Base-by-base conservation (phyloP, 2,797 vertebrate species). In the Perdix hodgsoniae region DNA sequence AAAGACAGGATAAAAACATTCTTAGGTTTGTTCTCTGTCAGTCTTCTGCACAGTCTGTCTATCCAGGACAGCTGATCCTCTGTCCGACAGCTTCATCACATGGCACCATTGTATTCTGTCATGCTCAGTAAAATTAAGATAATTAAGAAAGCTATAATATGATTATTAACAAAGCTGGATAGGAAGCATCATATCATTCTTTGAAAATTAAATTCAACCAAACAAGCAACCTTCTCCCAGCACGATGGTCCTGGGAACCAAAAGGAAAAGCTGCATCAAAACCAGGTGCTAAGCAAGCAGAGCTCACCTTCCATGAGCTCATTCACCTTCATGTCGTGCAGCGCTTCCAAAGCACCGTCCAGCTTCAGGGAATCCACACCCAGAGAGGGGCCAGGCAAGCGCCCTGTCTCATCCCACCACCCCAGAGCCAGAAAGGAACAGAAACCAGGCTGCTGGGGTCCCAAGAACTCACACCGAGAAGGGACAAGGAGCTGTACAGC, bases 381-480 rank as follows among this genome's bases (percentile, higher is more conserved):
- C 18, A 19, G 52, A 52, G 0, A 64, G n/a, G n/a, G 31, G 71
- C 47, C 29, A 26, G 33, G 18, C 73, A 79, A 94, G 31, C 6
- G 16, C 3, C 26, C 37, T 1, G 0, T 5, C 73, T 31, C 21
- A 40, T 14, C 27, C 23, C 37, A 45, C 14, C 57, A 29, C 0
- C 42, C 1, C 50, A 52, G 15, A 50, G 49, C 49, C 27, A 29
- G 27, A 18, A 27, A 16, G 15, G 50, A 52, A 16, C 27, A 72
- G 59, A 6, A 72, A n/a, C 63, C n/a, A 56, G 18, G 52, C 31
- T 56, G 56, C 19, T 57, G n/a, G 19, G 19, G 15, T 29, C 12
- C 19, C n/a, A 21, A 57, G 56, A 47, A 42, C 0, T 0, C 8
- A 24, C 0, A 0, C 29, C 11, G 21, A 71, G 39, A 75, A 66